Evolutionary conservation across 2,113 vertebrate species (phyloP).

Genomic region (Dryoscopus gambensis): DNA sequence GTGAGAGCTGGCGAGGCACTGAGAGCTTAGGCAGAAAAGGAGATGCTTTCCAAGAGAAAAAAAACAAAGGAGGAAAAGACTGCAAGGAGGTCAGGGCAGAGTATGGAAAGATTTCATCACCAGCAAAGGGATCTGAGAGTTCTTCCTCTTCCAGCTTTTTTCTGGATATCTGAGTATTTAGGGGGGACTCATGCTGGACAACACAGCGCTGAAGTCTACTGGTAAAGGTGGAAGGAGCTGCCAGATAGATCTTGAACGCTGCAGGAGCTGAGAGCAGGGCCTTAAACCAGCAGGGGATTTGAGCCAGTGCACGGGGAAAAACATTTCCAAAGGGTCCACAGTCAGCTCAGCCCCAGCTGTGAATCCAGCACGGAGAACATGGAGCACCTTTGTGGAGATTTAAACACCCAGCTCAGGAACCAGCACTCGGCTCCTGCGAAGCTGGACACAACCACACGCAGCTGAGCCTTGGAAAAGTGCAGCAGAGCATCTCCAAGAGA

Average conservation of each 20-base stretch:
- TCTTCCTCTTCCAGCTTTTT: neutral
- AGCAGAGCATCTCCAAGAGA: conserved; percentile 15
- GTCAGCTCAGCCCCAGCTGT: neutral
- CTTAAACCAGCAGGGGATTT: neutral
- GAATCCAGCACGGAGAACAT: neutral
- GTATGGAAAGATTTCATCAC: conserved; percentile 11
- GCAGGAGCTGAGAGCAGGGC: neutral
- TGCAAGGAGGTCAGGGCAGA: neutral
- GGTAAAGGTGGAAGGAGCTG: neutral
- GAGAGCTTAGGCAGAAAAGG: neutral
- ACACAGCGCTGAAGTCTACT: neutral
- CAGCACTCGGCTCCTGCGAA: neutral
- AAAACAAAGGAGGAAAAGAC: neutral
- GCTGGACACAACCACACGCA: neutral
- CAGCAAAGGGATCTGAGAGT: neutral
- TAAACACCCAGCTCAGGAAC: neutral
- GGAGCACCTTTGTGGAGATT: neutral
- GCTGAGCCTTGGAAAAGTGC: conserved; percentile 11
- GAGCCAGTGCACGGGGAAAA: neutral
- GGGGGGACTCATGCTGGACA: rapidly evolving
- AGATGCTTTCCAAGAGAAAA: neutral
- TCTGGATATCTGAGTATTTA: neutral
- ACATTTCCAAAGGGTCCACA: rapidly evolving
- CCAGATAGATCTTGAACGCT: neutral
- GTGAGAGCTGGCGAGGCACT: neutral